phyloP scores from a whole-genome alignment of 2,888 invertebrate species.

The Trissolcus brochymenae region DNA sequence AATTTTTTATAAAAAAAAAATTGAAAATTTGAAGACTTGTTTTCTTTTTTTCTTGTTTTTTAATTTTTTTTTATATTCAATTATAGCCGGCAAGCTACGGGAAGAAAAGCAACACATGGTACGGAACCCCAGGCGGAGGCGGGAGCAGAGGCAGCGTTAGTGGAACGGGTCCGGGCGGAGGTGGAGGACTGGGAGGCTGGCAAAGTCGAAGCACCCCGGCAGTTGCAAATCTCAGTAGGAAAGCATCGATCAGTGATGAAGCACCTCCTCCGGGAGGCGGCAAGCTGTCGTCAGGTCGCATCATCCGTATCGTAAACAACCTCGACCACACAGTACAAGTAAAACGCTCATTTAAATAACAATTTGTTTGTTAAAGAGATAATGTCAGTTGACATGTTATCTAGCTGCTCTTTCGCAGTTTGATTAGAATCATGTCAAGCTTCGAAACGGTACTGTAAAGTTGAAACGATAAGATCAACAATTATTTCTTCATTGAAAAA shows the following conservation, averaged over 20 bases:
- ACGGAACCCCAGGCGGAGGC: conserved; percentile 80
- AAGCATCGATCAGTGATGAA: conserved; percentile 89
- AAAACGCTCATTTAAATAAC: conserved; percentile 56
- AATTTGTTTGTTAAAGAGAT: neutral
- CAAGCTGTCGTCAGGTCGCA: conserved; percentile 89
- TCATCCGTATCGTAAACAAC: conserved; percentile 95
- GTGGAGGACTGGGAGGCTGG: conserved; percentile 69
- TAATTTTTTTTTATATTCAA: neutral
- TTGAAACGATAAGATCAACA: neutral
- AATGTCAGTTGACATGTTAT: too few species aligned
- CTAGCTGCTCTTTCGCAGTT: too few species aligned
- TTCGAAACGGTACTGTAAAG: neutral
- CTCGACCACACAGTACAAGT: conserved; percentile 94
- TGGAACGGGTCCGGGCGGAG: conserved; percentile 65
- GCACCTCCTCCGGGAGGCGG: conserved; percentile 83
- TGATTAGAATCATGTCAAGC: neutral
- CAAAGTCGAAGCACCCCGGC: conserved; percentile 81
- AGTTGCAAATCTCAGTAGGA: conserved; percentile 83
- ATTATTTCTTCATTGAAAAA: too few species aligned
- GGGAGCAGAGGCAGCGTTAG: conserved; percentile 76
- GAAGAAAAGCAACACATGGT: conserved; percentile 90
- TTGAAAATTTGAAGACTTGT: too few species aligned
- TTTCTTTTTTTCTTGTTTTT: too few species aligned
- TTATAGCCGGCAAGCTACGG: conserved; percentile 91
- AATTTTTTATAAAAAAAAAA: too few species aligned